These are phyloP conservation scores for Hirtodrosophila histrioides DNA, from an alignment of 2,888 invertebrate species.

Conservation along the genomic window DNA sequence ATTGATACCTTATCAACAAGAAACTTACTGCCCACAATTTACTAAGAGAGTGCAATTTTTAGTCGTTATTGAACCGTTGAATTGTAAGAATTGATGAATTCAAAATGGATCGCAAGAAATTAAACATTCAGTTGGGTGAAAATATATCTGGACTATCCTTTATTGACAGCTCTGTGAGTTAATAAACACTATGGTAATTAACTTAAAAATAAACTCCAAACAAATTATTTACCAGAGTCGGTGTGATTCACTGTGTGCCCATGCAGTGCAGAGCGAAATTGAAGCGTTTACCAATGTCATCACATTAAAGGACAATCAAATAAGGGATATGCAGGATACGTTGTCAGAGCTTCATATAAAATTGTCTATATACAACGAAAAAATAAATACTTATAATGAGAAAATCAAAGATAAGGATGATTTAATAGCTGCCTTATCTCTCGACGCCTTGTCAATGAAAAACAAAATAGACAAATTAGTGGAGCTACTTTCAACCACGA, in stretches of 20 bases:
- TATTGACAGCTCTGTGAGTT: no score
- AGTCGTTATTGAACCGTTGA: no score
- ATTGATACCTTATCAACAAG: no score
- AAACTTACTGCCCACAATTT: no score
- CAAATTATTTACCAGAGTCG: no score
- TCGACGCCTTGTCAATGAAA: neutral
- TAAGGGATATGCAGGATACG: constrained; percentile 8
- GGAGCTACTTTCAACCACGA: neutral
- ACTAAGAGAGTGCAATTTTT: no score
- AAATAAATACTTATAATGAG: constrained; percentile 16
- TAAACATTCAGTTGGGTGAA: neutral
- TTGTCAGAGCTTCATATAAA: constrained; percentile 19
- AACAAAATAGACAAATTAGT: constrained; percentile 3
- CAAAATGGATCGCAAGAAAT: neutral
- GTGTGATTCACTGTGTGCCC: no score
- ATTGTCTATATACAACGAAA: constrained; percentile 5
- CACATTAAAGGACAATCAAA: constrained; percentile 3
- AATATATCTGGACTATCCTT: no score
- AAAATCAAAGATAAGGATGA: constrained; percentile 19
- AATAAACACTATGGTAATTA: no score
- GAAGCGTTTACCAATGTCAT: neutral
- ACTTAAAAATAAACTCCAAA: no score
- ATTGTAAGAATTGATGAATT: no score
- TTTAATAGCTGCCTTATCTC: constrained; percentile 4
- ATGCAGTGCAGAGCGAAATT: neutral